Percentiles rank a stretch among this genome's conserved stretches.
These are phyloP conservation scores for Pangasius larnaudii DNA, from an alignment of 2,797 vertebrate genomes.

Conservation along the genomic window DNA sequence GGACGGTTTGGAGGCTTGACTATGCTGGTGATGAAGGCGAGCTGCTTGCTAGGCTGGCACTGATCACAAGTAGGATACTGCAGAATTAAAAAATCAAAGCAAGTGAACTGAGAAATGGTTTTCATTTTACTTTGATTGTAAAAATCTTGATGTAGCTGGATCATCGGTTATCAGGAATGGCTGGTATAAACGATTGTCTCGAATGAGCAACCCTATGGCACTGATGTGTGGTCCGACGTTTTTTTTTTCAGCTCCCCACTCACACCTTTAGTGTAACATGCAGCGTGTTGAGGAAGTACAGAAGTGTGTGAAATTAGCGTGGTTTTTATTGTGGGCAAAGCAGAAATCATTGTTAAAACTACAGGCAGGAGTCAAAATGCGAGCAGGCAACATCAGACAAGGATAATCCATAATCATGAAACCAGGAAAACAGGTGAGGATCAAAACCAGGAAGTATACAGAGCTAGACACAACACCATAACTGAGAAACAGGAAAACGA, in stretches of 20 bases:
- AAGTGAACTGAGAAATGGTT: background rate
- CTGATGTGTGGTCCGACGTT: background rate
- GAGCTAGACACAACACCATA: background rate
- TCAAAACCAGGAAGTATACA: background rate
- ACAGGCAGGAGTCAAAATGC: background rate
- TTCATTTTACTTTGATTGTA: background rate
- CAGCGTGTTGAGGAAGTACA: too few relatives aligned
- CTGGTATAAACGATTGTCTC: background rate
- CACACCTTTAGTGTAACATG: background rate
- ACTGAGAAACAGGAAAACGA: background rate
- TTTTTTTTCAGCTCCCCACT: background rate
- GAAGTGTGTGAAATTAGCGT: too few relatives aligned
- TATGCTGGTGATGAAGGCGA: background rate
- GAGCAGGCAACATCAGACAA: background rate
- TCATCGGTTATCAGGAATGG: background rate
- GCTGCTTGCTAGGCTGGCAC: background rate
- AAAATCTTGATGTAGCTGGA: background rate
- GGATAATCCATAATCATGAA: background rate
- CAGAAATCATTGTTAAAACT: background rate
- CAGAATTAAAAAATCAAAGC: background rate
- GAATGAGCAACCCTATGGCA: background rate
- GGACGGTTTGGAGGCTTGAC: constrained; percentile 5
- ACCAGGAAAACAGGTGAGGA: background rate
- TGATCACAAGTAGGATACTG: background rate
- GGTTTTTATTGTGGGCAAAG: background rate